A percentile compares a stretch with the other conserved stretches of the same genome.
phyloP scores from a whole-genome alignment of 2,888 invertebrate genomes.

The Schizaphis graminum region DNA sequence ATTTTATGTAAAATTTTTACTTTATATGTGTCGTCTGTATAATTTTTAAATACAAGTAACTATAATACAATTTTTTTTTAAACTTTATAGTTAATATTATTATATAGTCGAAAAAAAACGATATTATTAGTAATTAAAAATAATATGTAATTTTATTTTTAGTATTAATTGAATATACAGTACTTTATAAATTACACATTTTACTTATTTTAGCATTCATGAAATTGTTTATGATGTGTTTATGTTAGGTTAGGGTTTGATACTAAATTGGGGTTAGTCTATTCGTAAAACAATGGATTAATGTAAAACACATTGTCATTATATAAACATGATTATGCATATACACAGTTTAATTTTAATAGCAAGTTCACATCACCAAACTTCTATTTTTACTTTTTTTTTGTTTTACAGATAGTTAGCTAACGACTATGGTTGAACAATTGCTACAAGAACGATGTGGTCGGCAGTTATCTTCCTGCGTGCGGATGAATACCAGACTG shows the following conservation, averaged over 20 bases:
- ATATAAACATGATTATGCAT: not conserved
- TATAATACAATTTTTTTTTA: too few relatives aligned
- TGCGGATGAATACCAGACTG: conserved; percentile 60
- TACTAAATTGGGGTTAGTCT: not conserved
- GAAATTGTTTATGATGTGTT: not conserved
- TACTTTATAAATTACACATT: not conserved
- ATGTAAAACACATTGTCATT: not conserved
- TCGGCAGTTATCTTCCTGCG: conserved; percentile 55
- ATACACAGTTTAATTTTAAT: not conserved
- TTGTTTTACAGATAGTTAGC: conserved; percentile 17
- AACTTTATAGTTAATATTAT: too few relatives aligned
- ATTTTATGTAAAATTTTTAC: not conserved
- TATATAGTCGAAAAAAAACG: not conserved
- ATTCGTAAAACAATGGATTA: not conserved
- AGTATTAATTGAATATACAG: not conserved
- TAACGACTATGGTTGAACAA: conserved; percentile 58
- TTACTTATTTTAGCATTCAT: not conserved
- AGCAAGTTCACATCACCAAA: not conserved
- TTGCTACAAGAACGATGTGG: conserved; percentile 62
- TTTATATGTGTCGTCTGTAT: too few relatives aligned
- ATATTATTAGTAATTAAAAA: not conserved
- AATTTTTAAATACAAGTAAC: too few relatives aligned
- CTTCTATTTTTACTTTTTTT: conserved; percentile 6
- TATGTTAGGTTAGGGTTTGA: not conserved
- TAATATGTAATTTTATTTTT: not conserved